Evolutionary conservation across 2,797 vertebrate species (phyloP).

Genomic region (Acomys russatus): DNA sequence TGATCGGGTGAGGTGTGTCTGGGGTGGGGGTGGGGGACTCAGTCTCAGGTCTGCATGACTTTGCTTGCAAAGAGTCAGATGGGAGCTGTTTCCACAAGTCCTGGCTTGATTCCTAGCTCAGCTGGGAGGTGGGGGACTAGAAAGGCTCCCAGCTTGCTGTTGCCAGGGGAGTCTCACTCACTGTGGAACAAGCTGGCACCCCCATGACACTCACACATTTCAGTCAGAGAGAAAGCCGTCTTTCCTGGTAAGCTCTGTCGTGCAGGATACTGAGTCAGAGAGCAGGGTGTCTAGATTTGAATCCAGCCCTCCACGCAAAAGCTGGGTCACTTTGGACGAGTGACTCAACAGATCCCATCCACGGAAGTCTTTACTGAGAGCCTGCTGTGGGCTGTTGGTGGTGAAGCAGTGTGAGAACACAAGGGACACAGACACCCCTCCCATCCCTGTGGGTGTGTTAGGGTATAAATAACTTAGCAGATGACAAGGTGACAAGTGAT

Average conservation of each 20-base stretch:
- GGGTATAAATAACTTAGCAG: not conserved
- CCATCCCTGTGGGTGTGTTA: not conserved
- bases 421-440: not conserved
- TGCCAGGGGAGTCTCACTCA: not conserved
- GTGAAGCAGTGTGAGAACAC: not conserved
- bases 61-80: not conserved
- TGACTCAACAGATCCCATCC: not conserved
- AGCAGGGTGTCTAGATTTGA: conserved; percentile 16
- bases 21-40: not conserved
- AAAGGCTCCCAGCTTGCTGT: not conserved
- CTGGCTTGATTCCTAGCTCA: not conserved
- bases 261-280: not conserved
- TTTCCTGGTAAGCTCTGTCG: not conserved
- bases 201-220: not conserved
- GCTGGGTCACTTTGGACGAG: not conserved
- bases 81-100: not conserved
- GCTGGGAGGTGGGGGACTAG: not conserved
- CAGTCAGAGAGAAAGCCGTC: not conserved
- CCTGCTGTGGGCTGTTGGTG: not conserved
- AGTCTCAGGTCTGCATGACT: not conserved
- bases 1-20: not conserved
- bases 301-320: conserved; percentile 7
- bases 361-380: not conserved
- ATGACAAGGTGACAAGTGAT: not conserved
- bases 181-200: not conserved